Base-by-base conservation (phyloP, 2,113 vertebrate species). In the Callithrix jacchus region DNA sequence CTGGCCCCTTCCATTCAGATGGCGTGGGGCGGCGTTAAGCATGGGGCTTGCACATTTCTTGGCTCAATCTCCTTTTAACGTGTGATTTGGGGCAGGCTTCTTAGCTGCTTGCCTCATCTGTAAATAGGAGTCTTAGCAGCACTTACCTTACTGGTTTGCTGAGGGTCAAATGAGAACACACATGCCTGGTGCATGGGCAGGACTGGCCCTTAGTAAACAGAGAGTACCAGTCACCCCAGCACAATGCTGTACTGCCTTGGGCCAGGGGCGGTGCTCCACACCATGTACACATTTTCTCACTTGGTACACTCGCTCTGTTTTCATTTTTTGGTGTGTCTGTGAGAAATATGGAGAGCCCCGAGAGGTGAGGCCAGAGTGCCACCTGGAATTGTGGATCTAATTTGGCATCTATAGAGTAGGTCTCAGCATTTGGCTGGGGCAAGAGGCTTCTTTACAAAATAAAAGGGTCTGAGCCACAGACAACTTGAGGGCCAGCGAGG, bases 191-290 rank as follows among this genome's bases (percentile, higher is more conserved):
- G 45, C 16, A 61, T 25, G n/a, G 47, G 23, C 54, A 20, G n/a
- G 1, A 14, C 42, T 3, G 37, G 37, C 61, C 30, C 35, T 11
- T 7, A 12, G 30, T 32, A 8, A 5, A 9, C 12, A 2, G 66
- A 4, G 8, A 6, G 8, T 1, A 23, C 58, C 4, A 5, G 64
- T 71, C 25, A 13, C 32, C 1, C 21, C 5, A 14, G 54, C 30
- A 37, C 0, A 10, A 45, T 0, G 17, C 47, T 40, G 27, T 21
- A 1, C 76, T 6, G 30, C 64, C 17, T 8, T 0, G 16, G 45
- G 32, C 56, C 14, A 42, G 88, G 45, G 66, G 81, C 13, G 1
- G 3, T 4, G 3, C 42, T n/a, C 27, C 64, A 66, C 47, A 11
- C 13, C 1, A 1, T n/a, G 35, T 14, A 12, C 4, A 8, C 6